These are phyloP conservation scores for Bradypus variegatus DNA, from an alignment of 2,797 vertebrate species.

Conservation along the genomic window DNA sequence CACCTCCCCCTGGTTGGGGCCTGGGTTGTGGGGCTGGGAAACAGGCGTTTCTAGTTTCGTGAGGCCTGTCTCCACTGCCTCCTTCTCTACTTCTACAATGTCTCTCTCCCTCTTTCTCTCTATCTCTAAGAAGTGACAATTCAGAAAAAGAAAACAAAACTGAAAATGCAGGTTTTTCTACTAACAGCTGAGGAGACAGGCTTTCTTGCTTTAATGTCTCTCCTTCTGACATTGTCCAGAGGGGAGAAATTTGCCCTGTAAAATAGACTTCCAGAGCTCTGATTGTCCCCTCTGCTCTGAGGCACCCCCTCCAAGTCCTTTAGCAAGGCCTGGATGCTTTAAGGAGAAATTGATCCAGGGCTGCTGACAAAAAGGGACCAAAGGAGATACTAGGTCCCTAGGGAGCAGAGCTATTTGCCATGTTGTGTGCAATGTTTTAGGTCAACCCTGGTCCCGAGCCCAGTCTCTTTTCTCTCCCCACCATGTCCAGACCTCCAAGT, in stretches of 20 bases:
- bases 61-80: constrained; percentile 39
- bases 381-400: constrained; percentile 18
- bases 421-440: constrained; percentile 56
- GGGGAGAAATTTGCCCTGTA: constrained; percentile 56
- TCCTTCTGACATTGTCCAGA: constrained; percentile 54
- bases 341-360: constrained; percentile 38
- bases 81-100: constrained; percentile 41
- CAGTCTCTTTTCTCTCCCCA: constrained; percentile 28
- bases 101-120: background rate
- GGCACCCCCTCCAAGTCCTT: constrained; percentile 39
- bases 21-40: constrained; percentile 23
- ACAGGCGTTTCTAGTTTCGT: constrained; percentile 52
- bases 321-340: constrained; percentile 51
- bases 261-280: constrained; percentile 62
- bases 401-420: constrained; percentile 50
- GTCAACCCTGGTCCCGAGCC: constrained; percentile 34
- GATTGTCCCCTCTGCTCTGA: constrained; percentile 43
- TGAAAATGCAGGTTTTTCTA: constrained; percentile 62
- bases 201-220: constrained; percentile 61
- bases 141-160: constrained; percentile 59
- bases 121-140: constrained; percentile 23
- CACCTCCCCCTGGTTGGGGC: constrained; percentile 26
- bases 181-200: constrained; percentile 52
- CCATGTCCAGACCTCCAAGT: constrained; percentile 41
- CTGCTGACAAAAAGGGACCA: constrained; percentile 31